Evolutionary conservation across 2,797 vertebrate species (phyloP).

Genomic region (Hylomyscus alleni): DNA sequence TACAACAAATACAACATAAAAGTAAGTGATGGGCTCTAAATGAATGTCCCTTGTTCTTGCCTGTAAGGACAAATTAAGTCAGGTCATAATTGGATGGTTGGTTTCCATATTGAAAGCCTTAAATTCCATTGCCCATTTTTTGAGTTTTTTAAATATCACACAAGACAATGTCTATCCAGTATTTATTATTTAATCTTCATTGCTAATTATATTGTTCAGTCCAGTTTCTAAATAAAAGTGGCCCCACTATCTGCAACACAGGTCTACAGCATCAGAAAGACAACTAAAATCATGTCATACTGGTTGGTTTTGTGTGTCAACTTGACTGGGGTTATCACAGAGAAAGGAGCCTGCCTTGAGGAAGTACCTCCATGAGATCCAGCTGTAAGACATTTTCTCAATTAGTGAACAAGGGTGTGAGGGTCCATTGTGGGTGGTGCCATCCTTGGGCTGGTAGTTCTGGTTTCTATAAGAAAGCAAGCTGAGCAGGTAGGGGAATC

Average conservation of each 20-base stretch:
- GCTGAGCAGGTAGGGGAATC: too few species aligned
- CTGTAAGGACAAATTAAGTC: not conserved
- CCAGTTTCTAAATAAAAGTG: not conserved
- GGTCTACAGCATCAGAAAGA: not conserved
- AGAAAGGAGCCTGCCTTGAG: too few species aligned
- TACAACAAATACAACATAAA: not conserved
- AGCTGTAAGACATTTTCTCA: too few species aligned
- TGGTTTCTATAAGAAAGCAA: too few species aligned
- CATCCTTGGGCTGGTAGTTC: too few species aligned
- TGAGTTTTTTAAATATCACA: not conserved
- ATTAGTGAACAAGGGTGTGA: too few species aligned
- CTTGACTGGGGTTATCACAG: too few species aligned
- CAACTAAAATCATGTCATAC: not conserved
- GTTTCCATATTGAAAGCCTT: slow-evolving; percentile 1
- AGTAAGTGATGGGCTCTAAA: not conserved
- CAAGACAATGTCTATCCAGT: not conserved
- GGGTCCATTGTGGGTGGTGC: too few species aligned
- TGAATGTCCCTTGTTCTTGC: not conserved
- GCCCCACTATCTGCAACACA: not conserved
- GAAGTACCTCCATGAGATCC: too few species aligned
- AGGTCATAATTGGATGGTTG: not conserved
- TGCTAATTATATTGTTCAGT: not conserved
- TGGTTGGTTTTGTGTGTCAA: too few species aligned
- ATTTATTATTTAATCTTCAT: not conserved
- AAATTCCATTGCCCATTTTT: not conserved